These are phyloP conservation scores for Chloropsis cyanopogon DNA, from an alignment of 2,113 vertebrate genomes.

Conservation along the genomic window DNA sequence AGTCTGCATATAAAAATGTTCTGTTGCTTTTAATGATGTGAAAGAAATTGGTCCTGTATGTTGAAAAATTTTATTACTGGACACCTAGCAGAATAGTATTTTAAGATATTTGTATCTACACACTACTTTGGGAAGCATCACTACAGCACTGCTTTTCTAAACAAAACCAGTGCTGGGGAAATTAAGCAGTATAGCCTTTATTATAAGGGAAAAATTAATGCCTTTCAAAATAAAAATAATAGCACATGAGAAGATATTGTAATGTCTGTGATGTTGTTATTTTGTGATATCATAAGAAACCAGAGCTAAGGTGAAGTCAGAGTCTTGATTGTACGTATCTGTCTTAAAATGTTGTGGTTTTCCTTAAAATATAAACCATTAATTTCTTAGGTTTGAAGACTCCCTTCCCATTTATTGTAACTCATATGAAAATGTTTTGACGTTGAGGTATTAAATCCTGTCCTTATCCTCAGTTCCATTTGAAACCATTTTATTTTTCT, in stretches of 20 bases:
- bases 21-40: neutral
- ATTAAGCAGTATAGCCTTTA: neutral
- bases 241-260: neutral
- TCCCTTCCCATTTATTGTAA: neutral
- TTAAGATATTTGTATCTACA: neutral
- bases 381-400: neutral
- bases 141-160: neutral
- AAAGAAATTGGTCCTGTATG: neutral
- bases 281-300: neutral
- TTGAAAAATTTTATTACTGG: neutral
- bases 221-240: neutral
- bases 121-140: neutral
- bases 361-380: neutral
- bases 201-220: neutral
- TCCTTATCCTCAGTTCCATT: neutral
- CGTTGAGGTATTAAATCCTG: neutral
- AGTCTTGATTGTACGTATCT: accelerated
- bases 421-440: neutral
- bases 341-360: neutral
- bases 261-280: neutral
- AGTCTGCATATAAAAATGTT: neutral
- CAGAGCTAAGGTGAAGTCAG: neutral
- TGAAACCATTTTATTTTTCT: neutral
- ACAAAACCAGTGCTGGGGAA: neutral
- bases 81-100: neutral